Conservation (phyloP, 1,140 invertebrate genomes). For the Apis laboriosa region DNA sequence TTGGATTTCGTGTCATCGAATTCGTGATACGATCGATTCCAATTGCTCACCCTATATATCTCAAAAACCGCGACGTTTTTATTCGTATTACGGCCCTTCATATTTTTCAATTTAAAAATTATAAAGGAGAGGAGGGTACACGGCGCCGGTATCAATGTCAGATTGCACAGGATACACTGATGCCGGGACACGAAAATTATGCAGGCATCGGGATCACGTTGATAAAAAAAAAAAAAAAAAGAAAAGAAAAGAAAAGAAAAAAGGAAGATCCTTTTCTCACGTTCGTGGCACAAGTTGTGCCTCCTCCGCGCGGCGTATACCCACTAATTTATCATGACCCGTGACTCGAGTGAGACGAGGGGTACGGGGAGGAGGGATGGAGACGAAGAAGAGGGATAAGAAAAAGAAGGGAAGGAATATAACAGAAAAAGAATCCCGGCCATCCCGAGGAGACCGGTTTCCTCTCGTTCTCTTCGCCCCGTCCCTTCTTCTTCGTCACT, state of each 20-base stretch:
- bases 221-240: neutral
- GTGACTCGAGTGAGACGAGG: constrained; percentile 27
- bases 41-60: no score
- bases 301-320: constrained; percentile 21
- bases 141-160: neutral
- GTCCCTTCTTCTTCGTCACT: constrained; percentile 40
- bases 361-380: neutral
- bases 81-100: no score
- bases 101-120: no score
- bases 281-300: constrained; percentile 28
- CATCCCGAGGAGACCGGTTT: constrained; percentile 60
- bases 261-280: constrained; percentile 39
- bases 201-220: constrained; percentile 20
- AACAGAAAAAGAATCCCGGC: constrained; percentile 44
- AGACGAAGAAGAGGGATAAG: neutral
- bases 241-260: no score
- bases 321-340: constrained; percentile 58
- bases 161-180: neutral
- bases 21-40: no score
- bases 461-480: constrained; percentile 36
- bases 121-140: no score
- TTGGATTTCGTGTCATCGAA: no score
- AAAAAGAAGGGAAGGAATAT: neutral
- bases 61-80: no score
- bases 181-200: constrained; percentile 29